Conservation (phyloP, 1,140 invertebrate species). For the Diprion similis region DNA sequence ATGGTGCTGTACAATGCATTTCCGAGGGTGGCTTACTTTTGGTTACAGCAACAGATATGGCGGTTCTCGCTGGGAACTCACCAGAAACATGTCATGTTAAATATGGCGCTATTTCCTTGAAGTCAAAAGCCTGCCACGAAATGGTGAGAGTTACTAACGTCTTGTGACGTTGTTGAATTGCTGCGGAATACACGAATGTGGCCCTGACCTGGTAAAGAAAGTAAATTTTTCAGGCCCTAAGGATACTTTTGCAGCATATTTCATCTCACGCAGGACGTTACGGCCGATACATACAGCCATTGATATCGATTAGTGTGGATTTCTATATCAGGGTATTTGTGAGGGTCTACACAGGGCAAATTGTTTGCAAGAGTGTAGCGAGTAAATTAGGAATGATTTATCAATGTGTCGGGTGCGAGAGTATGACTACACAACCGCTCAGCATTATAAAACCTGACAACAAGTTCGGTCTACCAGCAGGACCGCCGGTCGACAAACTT, state of each 20-base stretch:
- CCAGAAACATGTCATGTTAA: conserved; percentile 94
- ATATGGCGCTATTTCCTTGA: conserved; percentile 91
- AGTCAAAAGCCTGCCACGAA: conserved; percentile 93
- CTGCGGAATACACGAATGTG: not conserved
- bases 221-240: conserved; percentile 72
- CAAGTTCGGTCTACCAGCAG: conserved; percentile 68
- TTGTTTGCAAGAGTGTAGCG: conserved; percentile 83
- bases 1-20: conserved; percentile 86
- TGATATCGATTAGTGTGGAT: conserved; percentile 92
- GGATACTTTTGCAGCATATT: conserved; percentile 91
- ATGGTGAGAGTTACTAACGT: conserved; percentile 67
- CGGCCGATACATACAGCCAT: conserved; percentile 89
- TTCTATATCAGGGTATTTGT: conserved; percentile 98
- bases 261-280: conserved; percentile 92
- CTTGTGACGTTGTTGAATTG: conserved; percentile 9
- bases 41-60: conserved; percentile 98
- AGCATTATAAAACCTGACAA: conserved; percentile 69
- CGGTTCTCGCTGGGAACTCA: conserved; percentile 93
- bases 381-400: conserved; percentile 88
- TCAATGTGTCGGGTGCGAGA: conserved; percentile 89
- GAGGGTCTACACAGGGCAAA: conserved; percentile 77
- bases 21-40: conserved; percentile 84
- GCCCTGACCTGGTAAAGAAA: not conserved
- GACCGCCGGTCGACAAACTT: conserved; percentile 68
- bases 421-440: conserved; percentile 77